These are phyloP conservation scores for Miichthys miiuy DNA, from an alignment of 2,797 vertebrate genomes.

Conservation along the genomic window DNA sequence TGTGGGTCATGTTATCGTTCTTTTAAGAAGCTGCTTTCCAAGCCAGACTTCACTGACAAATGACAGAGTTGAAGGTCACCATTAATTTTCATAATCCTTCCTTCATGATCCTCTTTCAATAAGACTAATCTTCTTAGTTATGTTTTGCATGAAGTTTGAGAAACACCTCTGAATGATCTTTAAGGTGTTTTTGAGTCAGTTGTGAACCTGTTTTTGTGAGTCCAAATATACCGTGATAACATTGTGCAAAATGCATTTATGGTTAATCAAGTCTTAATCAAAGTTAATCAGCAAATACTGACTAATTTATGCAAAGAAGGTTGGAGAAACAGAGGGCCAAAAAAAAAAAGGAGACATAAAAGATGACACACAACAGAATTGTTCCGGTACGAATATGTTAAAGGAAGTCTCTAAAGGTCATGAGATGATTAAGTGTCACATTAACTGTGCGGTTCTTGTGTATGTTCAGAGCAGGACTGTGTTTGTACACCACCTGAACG, in stretches of 20 bases:
- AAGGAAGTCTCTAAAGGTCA: background rate
- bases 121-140: background rate
- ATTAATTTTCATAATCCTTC: background rate
- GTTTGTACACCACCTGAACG: background rate
- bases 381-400: background rate
- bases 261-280: background rate
- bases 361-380: background rate
- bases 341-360: background rate
- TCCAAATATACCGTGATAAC: too few species aligned
- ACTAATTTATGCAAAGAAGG: background rate
- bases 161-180: background rate
- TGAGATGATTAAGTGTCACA: background rate
- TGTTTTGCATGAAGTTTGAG: background rate
- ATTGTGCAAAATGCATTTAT: background rate
- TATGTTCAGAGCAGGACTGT: background rate
- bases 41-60: background rate
- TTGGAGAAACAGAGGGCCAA: background rate
- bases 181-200: background rate
- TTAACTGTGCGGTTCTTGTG: background rate
- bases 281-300: too few species aligned
- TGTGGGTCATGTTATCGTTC: background rate
- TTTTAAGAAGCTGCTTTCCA: background rate
- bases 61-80: background rate
- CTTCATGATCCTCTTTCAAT: background rate
- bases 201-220: background rate